Evolutionary conservation across 2,797 vertebrate genomes (phyloP), one percentile per base, ranked within the genome.

Genomic region (Decapterus maruadsi): DNA sequence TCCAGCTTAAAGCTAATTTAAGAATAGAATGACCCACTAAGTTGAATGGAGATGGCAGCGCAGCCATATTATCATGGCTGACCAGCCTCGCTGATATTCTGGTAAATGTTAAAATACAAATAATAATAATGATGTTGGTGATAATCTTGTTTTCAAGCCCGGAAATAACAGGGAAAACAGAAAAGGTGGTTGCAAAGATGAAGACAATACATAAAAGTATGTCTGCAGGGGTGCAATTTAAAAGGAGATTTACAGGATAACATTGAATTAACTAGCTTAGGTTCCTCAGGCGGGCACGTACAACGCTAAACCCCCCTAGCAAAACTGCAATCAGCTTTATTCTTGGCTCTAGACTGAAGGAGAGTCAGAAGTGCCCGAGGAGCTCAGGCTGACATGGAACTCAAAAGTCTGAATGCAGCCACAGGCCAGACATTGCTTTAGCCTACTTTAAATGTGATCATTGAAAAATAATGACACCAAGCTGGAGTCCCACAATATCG

Each of bases 171-270:
- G 17, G 71, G 42, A 57, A 60, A 69, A 55, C 1, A 46, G 13
- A 53, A 57, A 26, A 56, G 19, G 64, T 64, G 29, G 57, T 48
- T 70, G 48, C 75, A 72, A 66, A 74, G 72, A 81, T 71, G 71
- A 84, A 86, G 75, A 86, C 73, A 81, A 83, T 67, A 70, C 72
- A 75, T 86, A 71, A 82, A 83, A 84, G 77, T 60, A 68, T 77
- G 80, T 83, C 86, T 75, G 50, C 75, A 78, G 84, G 85, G 72
- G 55, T 67, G 61, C 62, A 77, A 83, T 90, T 89, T 83, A 76
- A 87, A 87, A 86, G 65, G 69, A 86, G 83, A 88, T 88, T 87
- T 81, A 81, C 60, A 70, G 81, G 84, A 90, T 88, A 87, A 87
- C 84, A 83, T 63, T 86, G 83, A 78, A 84, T 84, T 83, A 89